Percentiles rank a stretch among this genome's conserved stretches.
phyloP scores from a whole-genome alignment of 2,888 invertebrate genomes.

The Andrena marginata region DNA sequence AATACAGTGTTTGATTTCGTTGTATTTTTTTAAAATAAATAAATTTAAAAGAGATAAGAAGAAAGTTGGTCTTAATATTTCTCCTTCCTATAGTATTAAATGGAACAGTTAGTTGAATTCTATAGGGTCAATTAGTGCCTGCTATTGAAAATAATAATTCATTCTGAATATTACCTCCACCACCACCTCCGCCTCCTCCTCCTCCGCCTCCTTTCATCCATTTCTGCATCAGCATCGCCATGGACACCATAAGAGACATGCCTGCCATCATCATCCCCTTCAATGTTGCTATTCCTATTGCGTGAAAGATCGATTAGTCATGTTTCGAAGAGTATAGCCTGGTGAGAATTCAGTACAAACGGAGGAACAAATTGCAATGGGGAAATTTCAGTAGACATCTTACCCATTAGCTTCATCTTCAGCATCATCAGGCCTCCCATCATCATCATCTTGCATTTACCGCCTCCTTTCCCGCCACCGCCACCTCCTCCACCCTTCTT shows the following conservation, averaged over 20 bases:
- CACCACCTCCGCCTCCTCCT: constrained; percentile 74
- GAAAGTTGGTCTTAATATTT: too few species aligned
- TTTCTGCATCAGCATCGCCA: constrained; percentile 85
- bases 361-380: too few species aligned
- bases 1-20: not conserved
- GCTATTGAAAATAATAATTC: constrained; percentile 3
- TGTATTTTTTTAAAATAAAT: not conserved
- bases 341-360: too few species aligned
- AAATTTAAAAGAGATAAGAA: too few species aligned
- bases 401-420: constrained; percentile 88
- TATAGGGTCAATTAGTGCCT: not conserved
- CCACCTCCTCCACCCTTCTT: constrained; percentile 83
- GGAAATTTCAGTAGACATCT: not conserved
- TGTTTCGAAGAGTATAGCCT: not conserved
- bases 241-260: constrained; percentile 88
- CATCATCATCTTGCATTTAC: constrained; percentile 88
- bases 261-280: constrained; percentile 88
- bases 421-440: constrained; percentile 88
- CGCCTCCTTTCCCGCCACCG: constrained; percentile 81
- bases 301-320: not conserved
- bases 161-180: constrained; percentile 3
- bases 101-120: too few species aligned
- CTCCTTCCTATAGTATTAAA: too few species aligned
- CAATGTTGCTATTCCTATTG: constrained; percentile 87
- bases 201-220: constrained; percentile 77